Evolutionary conservation across 2,797 vertebrate species (phyloP).

Genomic region (Cossypha niveicapilla): DNA sequence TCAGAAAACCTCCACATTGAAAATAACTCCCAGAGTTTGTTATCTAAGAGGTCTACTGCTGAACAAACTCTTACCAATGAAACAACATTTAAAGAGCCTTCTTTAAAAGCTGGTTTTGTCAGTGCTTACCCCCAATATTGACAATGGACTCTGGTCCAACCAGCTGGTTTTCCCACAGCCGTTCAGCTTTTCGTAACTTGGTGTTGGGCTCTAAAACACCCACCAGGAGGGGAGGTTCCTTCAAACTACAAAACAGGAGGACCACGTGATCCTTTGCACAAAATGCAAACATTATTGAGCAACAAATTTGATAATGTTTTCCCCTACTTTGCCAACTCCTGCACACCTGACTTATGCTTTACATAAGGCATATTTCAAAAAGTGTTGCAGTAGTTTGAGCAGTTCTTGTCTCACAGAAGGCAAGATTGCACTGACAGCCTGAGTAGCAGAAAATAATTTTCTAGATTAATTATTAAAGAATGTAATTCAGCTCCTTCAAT

Average conservation of each 20-base stretch:
- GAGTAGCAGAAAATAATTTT: background rate
- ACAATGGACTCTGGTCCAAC: slow-evolving; percentile 88
- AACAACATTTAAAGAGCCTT: background rate
- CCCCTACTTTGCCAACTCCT: background rate
- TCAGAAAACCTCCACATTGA: background rate
- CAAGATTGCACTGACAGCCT: background rate
- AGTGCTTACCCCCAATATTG: slow-evolving; percentile 84
- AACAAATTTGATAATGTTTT: background rate
- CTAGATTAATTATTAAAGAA: background rate
- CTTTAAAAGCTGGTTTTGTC: background rate
- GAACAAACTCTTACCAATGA: background rate
- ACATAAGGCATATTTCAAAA: background rate
- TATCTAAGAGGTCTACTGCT: background rate
- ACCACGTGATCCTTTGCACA: background rate
- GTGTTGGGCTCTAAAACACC: slow-evolving; percentile 88
- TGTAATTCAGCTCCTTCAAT: background rate
- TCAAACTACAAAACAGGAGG: slow-evolving; percentile 78
- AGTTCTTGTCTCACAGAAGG: background rate
- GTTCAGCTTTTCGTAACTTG: slow-evolving; percentile 83
- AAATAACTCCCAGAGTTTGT: background rate
- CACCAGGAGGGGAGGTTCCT: slow-evolving; percentile 84
- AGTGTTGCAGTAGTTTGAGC: background rate
- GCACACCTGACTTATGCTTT: background rate
- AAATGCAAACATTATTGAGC: background rate
- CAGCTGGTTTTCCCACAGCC: slow-evolving; percentile 86